Base-by-base conservation (phyloP, 2,888 invertebrate genomes). In the Morinoia aosen region DNA sequence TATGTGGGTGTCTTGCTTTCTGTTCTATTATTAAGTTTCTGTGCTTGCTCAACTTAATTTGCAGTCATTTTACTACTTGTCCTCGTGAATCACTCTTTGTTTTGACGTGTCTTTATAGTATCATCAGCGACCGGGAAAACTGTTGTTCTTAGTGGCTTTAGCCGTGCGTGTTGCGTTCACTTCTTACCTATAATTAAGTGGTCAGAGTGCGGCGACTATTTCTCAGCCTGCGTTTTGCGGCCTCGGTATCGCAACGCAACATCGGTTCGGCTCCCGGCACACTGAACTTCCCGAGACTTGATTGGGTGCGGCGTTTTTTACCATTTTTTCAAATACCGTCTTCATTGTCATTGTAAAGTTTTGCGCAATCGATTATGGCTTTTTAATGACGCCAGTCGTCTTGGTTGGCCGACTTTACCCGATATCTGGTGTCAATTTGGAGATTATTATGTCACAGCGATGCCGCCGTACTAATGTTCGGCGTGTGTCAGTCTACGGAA, bases 171-270 rank as follows among this genome's bases (percentile, higher is more conserved):
- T 76, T 76, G 16, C 76, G 76, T 33, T 76, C 76, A 76, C 76
- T 76, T 8, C 76, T 76, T 76, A 33, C 25, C 25, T 76, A 76
- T 76, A 76, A 76, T 76, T 76, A 76, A 76, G 76, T 33, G 76
- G 76, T 76, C 76, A 76, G 76, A 76, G 76, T 76, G 76, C 76
- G 76, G 76, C 76, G 76, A 76, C 76, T 33, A 76, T 76, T 76
- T 76, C 76, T 76, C 76, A 76, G 76, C 76, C 25, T 10, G 25
- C 33, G 76, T 19, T 76, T 76, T 19, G 25, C 76, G 25, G 76
- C 76, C 76, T 76, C 76, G 33, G 76, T 76, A 76, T 76, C 76
- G 76, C 76, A 19, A 33, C 76, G 8, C 76, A 76, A 76, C 19
- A 7, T 76, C 76, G 76, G 76, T 33, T 33, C 76, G 76, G 76